Evolutionary conservation across 1,140 invertebrate genomes (phyloP).

Genomic region (Oscheius sp.): DNA sequence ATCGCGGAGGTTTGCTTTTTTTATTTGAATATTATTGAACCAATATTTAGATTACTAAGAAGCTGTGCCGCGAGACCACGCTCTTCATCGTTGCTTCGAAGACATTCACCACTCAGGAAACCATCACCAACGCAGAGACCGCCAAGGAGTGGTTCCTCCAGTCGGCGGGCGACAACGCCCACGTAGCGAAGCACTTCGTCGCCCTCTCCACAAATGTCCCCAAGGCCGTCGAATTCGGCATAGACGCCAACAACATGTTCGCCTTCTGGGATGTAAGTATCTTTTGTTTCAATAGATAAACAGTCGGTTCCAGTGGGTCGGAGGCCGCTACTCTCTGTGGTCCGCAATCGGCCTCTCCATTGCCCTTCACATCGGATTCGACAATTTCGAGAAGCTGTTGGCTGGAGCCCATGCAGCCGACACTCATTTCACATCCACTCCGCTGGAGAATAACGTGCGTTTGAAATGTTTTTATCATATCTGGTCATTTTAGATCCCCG

Average conservation of each 20-base stretch:
- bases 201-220: constrained; percentile 88
- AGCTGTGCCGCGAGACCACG: constrained; percentile 84
- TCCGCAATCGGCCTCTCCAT: constrained; percentile 97
- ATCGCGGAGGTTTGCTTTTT: constrained; percentile 79
- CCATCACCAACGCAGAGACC: constrained; percentile 95
- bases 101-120: constrained; percentile 99
- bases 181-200: constrained; percentile 94
- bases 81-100: constrained; percentile 98
- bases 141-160: constrained; percentile 92
- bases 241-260: constrained; percentile 96
- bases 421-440: constrained; percentile 82
- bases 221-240: constrained; percentile 78
- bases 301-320: constrained; percentile 78
- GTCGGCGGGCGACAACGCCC: constrained; percentile 68
- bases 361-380: constrained; percentile 81
- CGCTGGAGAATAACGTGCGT: constrained; percentile 88
- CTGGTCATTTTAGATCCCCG: constrained; percentile 74
- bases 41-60: constrained; percentile 74
- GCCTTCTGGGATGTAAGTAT: constrained; percentile 84
- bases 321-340: constrained; percentile 89
- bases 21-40: too few species aligned
- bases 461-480: background rate
- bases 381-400: constrained; percentile 89
- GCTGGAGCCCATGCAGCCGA: constrained; percentile 90
- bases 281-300: background rate